phyloP scores from a whole-genome alignment of 1,140 invertebrate species.

The Neodiprion pinetum region DNA sequence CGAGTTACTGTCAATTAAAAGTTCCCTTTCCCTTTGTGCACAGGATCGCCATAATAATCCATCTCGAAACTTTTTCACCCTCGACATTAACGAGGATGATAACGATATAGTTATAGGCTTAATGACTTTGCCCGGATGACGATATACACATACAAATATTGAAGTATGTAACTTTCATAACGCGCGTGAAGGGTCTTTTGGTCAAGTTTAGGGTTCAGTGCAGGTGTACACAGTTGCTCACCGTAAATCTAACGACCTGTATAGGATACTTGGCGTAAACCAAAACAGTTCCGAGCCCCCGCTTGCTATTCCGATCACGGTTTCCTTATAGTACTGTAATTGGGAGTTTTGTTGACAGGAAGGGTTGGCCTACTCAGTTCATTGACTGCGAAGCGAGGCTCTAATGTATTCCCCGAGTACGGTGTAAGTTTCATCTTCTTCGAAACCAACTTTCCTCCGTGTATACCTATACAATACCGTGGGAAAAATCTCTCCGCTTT shows the following conservation, averaged over 20 bases:
- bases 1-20: too few species aligned
- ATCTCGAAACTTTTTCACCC: too few species aligned
- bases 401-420: neutral
- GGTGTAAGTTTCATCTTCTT: neutral
- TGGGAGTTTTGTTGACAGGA: neutral
- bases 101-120: too few species aligned
- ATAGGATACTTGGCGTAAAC: neutral
- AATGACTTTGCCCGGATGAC: neutral
- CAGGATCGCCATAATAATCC: too few species aligned
- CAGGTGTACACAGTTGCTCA: neutral
- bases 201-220: neutral
- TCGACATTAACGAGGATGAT: too few species aligned
- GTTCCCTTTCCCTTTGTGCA: too few species aligned
- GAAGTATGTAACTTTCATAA: neutral
- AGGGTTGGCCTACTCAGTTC: neutral
- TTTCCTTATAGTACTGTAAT: conserved; percentile 6
- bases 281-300: neutral
- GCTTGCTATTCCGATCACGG: neutral
- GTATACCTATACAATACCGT: too few species aligned
- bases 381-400: neutral
- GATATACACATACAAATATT: neutral
- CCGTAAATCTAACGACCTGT: neutral
- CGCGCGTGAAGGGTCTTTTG: neutral
- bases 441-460: neutral
- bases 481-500: too few species aligned